Percentiles rank a stretch among this genome's conserved stretches.
Conservation (phyloP, 1,140 invertebrate genomes). For the Mamestra configurata region DNA sequence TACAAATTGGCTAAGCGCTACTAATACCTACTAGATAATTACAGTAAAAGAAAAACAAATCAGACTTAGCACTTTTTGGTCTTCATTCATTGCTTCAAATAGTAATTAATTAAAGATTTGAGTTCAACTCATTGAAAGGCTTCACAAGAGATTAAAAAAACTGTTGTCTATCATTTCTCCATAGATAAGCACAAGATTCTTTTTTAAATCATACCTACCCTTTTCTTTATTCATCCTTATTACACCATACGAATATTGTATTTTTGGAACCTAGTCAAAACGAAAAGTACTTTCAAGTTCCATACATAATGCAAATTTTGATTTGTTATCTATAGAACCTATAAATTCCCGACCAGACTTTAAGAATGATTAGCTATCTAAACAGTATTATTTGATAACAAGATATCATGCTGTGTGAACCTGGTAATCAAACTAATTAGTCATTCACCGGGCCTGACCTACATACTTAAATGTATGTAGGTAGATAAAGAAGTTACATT, state of each 20-base stretch:
- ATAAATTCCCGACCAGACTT: background rate
- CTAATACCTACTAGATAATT: background rate
- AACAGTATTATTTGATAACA: constrained; percentile 7
- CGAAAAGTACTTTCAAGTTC: background rate
- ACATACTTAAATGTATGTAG: background rate
- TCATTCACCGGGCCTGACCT: constrained; percentile 8
- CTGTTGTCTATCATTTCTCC: too few species aligned
- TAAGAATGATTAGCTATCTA: constrained; percentile 21
- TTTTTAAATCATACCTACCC: too few species aligned
- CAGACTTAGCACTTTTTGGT: background rate
- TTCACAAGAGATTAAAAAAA: background rate
- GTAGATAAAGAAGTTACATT: background rate
- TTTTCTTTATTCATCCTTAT: too few species aligned
- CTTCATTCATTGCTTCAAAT: background rate
- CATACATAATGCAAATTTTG: background rate
- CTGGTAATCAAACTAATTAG: background rate
- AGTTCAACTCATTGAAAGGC: background rate
- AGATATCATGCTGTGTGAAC: background rate
- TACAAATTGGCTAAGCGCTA: background rate
- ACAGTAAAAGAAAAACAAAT: background rate
- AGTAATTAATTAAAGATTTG: background rate
- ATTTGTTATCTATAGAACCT: background rate
- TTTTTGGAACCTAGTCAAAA: too few species aligned
- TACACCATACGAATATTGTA: too few species aligned
- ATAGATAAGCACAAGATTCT: too few species aligned